These are phyloP conservation scores for Adelges cooleyi DNA, from an alignment of 1,140 invertebrate species.

Conservation along the genomic window DNA sequence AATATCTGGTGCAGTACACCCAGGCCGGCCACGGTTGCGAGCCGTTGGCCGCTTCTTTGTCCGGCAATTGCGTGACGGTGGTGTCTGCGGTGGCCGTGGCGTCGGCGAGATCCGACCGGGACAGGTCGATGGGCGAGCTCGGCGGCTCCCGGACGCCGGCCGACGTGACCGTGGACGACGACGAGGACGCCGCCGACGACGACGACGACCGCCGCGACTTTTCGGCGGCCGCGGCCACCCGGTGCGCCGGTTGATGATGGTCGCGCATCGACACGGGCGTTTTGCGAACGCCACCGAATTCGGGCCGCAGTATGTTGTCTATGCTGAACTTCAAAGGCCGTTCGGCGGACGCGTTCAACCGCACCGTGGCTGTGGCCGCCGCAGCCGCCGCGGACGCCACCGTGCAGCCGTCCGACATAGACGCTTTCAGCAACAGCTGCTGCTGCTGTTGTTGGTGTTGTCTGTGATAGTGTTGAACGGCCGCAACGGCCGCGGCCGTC, in stretches of 20 bases:
- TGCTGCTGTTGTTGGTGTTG: no score
- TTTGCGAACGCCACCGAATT: conserved; percentile 43
- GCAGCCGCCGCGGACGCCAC: not conserved
- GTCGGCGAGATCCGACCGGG: not conserved
- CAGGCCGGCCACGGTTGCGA: conserved; percentile 60
- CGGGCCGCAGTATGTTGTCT: conserved; percentile 50
- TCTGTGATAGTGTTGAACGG: no score
- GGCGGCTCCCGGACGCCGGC: not conserved
- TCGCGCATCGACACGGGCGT: conserved; percentile 25
- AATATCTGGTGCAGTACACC: conserved; percentile 89
- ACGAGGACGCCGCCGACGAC: conserved; percentile 33
- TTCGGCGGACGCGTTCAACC: not conserved
- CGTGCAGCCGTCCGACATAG: not conserved
- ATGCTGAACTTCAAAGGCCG: conserved; percentile 44
- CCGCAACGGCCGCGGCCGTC: no score
- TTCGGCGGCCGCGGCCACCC: conserved; percentile 44
- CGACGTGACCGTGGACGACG: conserved; percentile 16
- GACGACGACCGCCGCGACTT: conserved; percentile 37
- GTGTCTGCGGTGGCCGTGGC: not conserved
- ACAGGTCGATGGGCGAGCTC: conserved; percentile 30
- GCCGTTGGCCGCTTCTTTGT: not conserved
- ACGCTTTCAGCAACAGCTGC: no score
- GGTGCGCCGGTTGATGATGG: conserved; percentile 25
- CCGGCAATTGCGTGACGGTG: not conserved
- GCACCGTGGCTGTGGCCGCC: not conserved